phyloP scores from a whole-genome alignment of 2,797 vertebrate genomes.

The Anas flavirostris region DNA sequence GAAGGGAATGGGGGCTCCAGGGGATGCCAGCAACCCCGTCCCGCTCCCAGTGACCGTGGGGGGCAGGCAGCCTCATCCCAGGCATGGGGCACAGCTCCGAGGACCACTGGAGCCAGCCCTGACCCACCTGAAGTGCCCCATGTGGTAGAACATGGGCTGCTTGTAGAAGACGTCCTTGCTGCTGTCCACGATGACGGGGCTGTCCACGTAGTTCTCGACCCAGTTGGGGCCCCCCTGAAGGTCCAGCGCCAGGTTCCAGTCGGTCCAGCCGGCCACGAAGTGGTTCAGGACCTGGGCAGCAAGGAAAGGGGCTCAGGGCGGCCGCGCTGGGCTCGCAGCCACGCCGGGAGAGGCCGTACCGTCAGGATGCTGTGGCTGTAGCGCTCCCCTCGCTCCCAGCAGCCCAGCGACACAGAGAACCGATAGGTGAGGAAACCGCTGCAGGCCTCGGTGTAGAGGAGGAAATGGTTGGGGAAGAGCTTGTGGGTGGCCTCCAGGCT shows the following conservation, averaged over 20 bases:
- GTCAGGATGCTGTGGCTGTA: slow-evolving; percentile 90
- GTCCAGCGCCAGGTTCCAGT: slow-evolving; percentile 95
- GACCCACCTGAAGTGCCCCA: slow-evolving; percentile 93
- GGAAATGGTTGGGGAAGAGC: slow-evolving; percentile 89
- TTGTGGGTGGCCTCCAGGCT: slow-evolving; percentile 86
- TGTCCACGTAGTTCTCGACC: slow-evolving; percentile 94
- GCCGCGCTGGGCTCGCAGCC: background rate
- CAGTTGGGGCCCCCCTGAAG: slow-evolving; percentile 91
- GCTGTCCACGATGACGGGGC: slow-evolving; percentile 88
- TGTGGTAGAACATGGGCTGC: slow-evolving; percentile 93
- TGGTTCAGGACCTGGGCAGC: slow-evolving; percentile 87
- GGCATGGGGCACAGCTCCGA: fast-evolving
- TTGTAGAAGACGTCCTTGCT: slow-evolving; percentile 89
- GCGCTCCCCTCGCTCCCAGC: slow-evolving; percentile 87
- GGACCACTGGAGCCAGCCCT: too few species aligned
- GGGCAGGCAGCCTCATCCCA: fast-evolving
- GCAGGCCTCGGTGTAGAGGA: slow-evolving; percentile 93
- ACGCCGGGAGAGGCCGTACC: slow-evolving; percentile 55
- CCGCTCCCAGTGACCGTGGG: too few species aligned
- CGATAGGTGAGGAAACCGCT: slow-evolving; percentile 80
- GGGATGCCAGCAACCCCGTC: background rate
- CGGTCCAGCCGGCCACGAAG: slow-evolving; percentile 89
- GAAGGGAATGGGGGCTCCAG: background rate
- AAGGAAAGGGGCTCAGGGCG: background rate
- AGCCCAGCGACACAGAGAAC: slow-evolving; percentile 87